These are phyloP conservation scores for Oxycera nigricornis DNA, from an alignment of 2,888 invertebrate genomes.

Conservation along the genomic window DNA sequence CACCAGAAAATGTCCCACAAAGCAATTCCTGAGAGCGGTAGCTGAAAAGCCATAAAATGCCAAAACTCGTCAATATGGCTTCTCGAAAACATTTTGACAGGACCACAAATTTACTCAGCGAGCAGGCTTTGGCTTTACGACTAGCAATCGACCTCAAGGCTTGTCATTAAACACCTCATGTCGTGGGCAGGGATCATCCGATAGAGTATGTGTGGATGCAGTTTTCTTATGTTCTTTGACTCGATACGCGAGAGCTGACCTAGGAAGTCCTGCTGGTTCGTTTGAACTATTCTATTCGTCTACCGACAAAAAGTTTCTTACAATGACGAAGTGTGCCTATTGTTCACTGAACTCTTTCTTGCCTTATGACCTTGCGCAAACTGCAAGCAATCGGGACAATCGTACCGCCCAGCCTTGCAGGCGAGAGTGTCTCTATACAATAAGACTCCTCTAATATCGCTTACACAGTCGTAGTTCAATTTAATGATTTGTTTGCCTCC, in stretches of 20 bases:
- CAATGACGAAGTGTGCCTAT: not conserved
- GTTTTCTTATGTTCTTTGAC: not conserved
- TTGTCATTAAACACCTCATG: slow-evolving; percentile 7
- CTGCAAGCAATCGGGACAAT: too few species aligned
- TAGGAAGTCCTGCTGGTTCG: not conserved
- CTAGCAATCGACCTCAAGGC: not conserved
- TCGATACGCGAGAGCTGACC: not conserved
- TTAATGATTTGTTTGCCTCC: too few species aligned
- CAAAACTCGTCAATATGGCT: slow-evolving; percentile 23
- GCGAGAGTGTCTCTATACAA: too few species aligned
- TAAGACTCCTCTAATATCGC: too few species aligned
- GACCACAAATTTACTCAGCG: slow-evolving; percentile 1
- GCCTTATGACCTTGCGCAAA: too few species aligned
- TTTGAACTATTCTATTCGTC: not conserved
- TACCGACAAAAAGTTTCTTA: not conserved
- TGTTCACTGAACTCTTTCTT: not conserved
- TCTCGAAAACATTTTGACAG: slow-evolving; percentile 35
- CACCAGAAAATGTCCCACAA: slow-evolving; percentile 25
- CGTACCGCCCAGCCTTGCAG: too few species aligned
- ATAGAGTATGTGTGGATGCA: not conserved
- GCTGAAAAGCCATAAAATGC: slow-evolving; percentile 34
- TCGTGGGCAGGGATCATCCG: not conserved
- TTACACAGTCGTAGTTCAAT: too few species aligned
- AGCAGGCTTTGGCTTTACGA: slow-evolving; percentile 25
- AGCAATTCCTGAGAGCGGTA: slow-evolving; percentile 13